phyloP scores from a whole-genome alignment of 2,113 vertebrate genomes.

The Eulemur rufifrons region DNA sequence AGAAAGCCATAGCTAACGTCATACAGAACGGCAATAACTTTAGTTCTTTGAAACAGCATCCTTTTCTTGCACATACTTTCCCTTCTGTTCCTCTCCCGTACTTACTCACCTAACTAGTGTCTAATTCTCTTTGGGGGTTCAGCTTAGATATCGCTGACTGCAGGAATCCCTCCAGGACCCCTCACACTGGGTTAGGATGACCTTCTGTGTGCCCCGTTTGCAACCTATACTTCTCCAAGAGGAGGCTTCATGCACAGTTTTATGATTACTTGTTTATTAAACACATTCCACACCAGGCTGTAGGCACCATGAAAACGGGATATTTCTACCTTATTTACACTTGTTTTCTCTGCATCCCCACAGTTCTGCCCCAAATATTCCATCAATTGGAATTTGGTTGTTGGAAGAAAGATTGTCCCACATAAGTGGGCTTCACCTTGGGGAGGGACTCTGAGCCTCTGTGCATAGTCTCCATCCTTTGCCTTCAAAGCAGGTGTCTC shows the following conservation, averaged over 20 bases:
- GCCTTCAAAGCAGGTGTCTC: background rate
- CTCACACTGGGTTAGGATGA: background rate
- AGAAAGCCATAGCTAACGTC: background rate
- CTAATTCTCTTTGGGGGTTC: background rate
- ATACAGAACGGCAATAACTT: background rate
- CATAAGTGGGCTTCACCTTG: rapidly evolving
- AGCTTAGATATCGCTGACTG: background rate
- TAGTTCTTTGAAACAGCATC: background rate
- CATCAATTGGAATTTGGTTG: background rate
- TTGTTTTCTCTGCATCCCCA: background rate
- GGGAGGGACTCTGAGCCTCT: background rate
- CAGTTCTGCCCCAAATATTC: background rate
- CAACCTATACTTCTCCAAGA: background rate
- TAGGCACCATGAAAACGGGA: background rate
- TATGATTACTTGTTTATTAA: background rate
- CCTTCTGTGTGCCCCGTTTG: background rate
- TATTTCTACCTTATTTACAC: background rate
- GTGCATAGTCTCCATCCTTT: background rate
- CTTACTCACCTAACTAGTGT: background rate
- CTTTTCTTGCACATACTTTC: background rate
- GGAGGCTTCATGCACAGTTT: background rate
- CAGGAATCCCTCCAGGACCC: background rate
- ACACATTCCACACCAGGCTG: too few relatives aligned
- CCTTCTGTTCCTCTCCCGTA: background rate
- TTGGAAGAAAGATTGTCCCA: background rate